phyloP scores from a whole-genome alignment of 2,113 vertebrate genomes.

The Atractosteus spatula region DNA sequence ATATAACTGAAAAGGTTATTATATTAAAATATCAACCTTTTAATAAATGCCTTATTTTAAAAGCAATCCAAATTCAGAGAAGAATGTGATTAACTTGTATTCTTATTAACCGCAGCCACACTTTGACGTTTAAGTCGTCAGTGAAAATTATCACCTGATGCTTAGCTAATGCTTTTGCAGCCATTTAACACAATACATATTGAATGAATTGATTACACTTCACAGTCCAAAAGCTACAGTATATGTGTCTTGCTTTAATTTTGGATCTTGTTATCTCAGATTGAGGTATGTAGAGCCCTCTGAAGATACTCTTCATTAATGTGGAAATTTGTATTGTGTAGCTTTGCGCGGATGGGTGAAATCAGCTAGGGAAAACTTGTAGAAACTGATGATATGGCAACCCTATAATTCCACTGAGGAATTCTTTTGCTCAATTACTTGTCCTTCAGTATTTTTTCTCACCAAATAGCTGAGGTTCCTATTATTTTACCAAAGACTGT shows the following conservation, averaged over 20 bases:
- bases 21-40: no score
- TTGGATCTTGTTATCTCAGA: not conserved
- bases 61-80: no score
- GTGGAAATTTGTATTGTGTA: not conserved
- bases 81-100: no score
- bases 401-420: slow-evolving; percentile 3
- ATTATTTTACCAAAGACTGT: slow-evolving; percentile 6
- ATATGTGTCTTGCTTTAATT: not conserved
- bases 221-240: not conserved
- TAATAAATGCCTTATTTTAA: no score
- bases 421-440: slow-evolving; percentile 23
- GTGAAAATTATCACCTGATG: no score
- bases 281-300: not conserved
- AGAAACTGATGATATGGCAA: slow-evolving; percentile 9
- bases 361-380: not conserved
- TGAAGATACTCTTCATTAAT: slow-evolving; percentile 12
- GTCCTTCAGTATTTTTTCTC: slow-evolving; percentile 9
- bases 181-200: no score
- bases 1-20: no score
- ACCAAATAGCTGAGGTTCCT: slow-evolving; percentile 8
- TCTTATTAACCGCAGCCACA: no score
- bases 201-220: not conserved
- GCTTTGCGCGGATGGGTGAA: slow-evolving; percentile 9
- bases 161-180: no score
- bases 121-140: no score